These are phyloP conservation scores for Axis porcinus DNA, from an alignment of 2,113 vertebrate species.

Conservation along the genomic window DNA sequence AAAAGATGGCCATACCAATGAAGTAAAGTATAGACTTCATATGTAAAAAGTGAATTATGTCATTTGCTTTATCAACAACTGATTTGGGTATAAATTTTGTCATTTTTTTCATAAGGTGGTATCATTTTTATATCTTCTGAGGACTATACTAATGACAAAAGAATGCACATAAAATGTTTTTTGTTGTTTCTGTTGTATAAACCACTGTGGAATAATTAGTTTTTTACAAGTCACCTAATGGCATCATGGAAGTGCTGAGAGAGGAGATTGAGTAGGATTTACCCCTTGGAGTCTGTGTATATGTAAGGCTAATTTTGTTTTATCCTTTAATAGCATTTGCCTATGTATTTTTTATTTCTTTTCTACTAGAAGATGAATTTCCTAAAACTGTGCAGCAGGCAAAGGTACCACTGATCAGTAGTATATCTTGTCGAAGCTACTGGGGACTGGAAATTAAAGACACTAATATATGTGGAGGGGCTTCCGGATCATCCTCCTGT, in stretches of 20 bases:
- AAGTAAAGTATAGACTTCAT: background rate
- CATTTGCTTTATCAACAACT: background rate
- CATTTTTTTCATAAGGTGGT: background rate
- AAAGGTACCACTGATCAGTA: background rate
- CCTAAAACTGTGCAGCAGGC: background rate
- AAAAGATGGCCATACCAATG: background rate
- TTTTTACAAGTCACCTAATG: background rate
- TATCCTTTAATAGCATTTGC: background rate
- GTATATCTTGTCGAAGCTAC: background rate
- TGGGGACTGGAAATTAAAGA: background rate
- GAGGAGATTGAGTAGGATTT: background rate
- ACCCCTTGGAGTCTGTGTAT: background rate
- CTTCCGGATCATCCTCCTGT: background rate
- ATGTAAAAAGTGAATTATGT: background rate
- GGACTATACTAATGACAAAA: background rate
- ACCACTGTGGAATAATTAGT: background rate
- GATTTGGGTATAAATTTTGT: background rate
- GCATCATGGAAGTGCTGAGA: background rate
- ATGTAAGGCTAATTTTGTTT: background rate
- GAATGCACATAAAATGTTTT: background rate
- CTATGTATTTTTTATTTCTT: slow-evolving; percentile 13
- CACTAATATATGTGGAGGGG: background rate
- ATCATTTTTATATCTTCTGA: background rate
- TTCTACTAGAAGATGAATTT: slow-evolving; percentile 12
- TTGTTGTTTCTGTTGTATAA: background rate